Base-by-base conservation (phyloP, 2,888 invertebrate genomes). In the Galeopsomyia nigrocyanea region DNA sequence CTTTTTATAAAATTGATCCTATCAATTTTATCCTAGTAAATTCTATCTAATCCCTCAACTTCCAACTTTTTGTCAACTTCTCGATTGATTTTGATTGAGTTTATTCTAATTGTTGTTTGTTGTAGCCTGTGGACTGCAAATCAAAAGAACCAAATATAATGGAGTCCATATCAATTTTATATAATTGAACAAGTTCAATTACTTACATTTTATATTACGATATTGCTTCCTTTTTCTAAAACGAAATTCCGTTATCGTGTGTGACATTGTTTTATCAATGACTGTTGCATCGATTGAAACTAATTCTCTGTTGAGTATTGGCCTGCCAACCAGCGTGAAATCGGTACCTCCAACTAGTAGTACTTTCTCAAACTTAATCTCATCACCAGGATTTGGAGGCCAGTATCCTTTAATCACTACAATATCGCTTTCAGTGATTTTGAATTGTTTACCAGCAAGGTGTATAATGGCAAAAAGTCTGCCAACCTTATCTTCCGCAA, bases 391-490 rank as follows among this genome's bases (percentile, higher is more conserved):
- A 65, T 90, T 91, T 1, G 95, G 95, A 46, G 94, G 93, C 95
- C 95, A 95, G 81, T 92, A 91, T 0, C 95, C 95, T 86, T 94
- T 93, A 0, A 96, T 88, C 0, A 95, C 89, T 39, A 97, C 89
- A 3, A 96, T 88, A 87, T 97, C 97, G n/a, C 94, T 95, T 71
- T 92, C 89, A 0, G 95, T 95, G 0, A 97, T 89, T 87, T 95
- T 93, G 87, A 92, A 94, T 82, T 96, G 96, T 86, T 93, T 94
- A 14, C 95, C 95, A 74, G 92, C 88, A 19, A 96, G 79, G 79
- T 95, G 93, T 0, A 97, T 89, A 1, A 96, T 90, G 0, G 96
- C 96, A 87, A 96, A 97, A 75, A 92, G 88, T 51, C 94, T 88
- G 6, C 92, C 91, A 14, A 89, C 86, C 46, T 81, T 81, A 51